These are phyloP conservation scores for Biston stratarius DNA, from an alignment of 2,888 invertebrate genomes.

Conservation along the genomic window DNA sequence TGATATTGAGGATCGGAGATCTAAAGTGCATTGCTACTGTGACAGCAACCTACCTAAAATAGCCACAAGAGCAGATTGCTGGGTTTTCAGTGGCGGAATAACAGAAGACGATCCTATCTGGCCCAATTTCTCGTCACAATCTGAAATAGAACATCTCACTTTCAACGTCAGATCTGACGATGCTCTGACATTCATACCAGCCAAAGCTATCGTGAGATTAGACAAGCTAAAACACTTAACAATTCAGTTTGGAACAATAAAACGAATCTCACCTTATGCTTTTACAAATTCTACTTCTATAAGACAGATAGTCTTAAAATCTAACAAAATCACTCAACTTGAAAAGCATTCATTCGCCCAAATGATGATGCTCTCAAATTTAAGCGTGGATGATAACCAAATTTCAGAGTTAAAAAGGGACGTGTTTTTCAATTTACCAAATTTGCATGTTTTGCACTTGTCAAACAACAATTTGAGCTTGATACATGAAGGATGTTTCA, in stretches of 20 bases:
- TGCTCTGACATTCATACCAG: constrained; percentile 90
- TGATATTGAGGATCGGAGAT: constrained; percentile 76
- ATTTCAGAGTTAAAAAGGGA: constrained; percentile 91
- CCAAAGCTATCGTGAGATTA: constrained; percentile 89
- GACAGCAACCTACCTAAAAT: constrained; percentile 77
- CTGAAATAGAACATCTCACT: constrained; percentile 89
- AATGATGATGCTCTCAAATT: constrained; percentile 89
- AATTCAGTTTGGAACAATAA: constrained; percentile 91
- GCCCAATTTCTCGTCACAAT: constrained; percentile 91
- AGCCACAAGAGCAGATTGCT: constrained; percentile 91
- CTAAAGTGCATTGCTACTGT: constrained; percentile 83
- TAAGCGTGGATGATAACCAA: constrained; percentile 91
- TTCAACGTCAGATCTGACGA: constrained; percentile 91
- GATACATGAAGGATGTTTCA: constrained; percentile 94
- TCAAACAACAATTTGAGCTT: constrained; percentile 94
- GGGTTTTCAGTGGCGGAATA: constrained; percentile 88
- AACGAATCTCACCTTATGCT: constrained; percentile 89
- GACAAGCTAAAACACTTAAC: constrained; percentile 89
- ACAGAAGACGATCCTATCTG: constrained; percentile 90
- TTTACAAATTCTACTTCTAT: constrained; percentile 92
- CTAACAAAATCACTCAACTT: constrained; percentile 89
- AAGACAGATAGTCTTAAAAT: constrained; percentile 88
- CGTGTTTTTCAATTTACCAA: constrained; percentile 91
- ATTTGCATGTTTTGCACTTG: constrained; percentile 90
- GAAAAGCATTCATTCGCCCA: constrained; percentile 91